phyloP scores from a whole-genome alignment of 2,888 invertebrate species.

The Kuschelorhynchus macadamiae region DNA sequence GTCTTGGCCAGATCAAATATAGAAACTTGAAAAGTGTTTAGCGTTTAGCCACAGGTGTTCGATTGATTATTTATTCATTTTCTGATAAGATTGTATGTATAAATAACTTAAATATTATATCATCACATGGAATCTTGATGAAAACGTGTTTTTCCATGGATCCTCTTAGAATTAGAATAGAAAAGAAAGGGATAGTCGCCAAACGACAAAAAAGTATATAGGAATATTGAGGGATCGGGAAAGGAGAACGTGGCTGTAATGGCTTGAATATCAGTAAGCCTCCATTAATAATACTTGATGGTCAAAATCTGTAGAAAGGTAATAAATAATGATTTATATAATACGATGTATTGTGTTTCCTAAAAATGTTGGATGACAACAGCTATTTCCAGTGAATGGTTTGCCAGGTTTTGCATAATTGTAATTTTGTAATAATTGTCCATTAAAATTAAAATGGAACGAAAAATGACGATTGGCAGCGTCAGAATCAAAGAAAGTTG shows the following conservation, averaged over 20 bases:
- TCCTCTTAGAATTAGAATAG: conserved; percentile 39
- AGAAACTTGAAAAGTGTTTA: too few relatives aligned
- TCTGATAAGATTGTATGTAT: too few relatives aligned
- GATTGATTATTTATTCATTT: too few relatives aligned
- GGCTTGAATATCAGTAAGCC: conserved; percentile 36
- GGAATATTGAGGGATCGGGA: conserved; percentile 31
- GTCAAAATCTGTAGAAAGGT: conserved; percentile 43
- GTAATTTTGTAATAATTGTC: conserved; percentile 43
- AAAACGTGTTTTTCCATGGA: conserved; percentile 49
- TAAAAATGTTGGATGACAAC: conserved; percentile 51
- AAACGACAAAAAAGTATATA: conserved; percentile 25
- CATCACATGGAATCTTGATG: too few relatives aligned
- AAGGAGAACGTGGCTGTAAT: conserved; percentile 34
- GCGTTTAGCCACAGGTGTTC: too few relatives aligned
- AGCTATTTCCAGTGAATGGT: conserved; percentile 45
- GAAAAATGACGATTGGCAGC: conserved; percentile 39
- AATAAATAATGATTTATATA: conserved; percentile 36
- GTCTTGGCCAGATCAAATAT: too few relatives aligned
- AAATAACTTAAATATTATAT: too few relatives aligned
- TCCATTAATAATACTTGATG: conserved; percentile 9
- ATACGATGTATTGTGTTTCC: conserved; percentile 41
- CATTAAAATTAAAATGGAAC: conserved; percentile 20
- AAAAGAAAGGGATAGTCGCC: conserved; percentile 29
- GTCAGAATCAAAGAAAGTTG: conserved; percentile 34
- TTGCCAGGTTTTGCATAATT: conserved; percentile 46